phyloP scores from a whole-genome alignment of 2,113 vertebrate genomes.

The Mastomys natalensis region DNA sequence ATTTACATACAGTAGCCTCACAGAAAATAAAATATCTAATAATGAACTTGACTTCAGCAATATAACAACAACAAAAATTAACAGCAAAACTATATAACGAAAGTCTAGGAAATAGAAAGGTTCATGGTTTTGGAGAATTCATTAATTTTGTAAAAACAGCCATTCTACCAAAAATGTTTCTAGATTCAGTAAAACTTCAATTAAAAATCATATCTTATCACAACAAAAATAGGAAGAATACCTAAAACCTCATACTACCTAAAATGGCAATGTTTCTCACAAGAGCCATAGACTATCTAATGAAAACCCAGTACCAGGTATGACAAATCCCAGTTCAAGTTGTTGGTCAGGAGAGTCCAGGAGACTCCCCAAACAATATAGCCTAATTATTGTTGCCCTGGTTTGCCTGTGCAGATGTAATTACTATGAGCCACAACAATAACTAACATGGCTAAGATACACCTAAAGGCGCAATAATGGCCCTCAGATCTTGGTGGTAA shows the following conservation, averaged over 20 bases:
- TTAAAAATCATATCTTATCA: not conserved
- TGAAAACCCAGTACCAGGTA: not conserved
- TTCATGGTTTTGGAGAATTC: not conserved
- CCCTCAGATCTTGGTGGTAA: not conserved
- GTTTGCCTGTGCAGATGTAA: not conserved
- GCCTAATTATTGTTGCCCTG: not conserved
- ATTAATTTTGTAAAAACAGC: not conserved
- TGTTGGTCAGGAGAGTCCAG: not conserved
- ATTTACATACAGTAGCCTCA: not conserved
- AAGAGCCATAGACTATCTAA: not conserved
- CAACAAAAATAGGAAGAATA: not conserved
- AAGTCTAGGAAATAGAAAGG: not conserved
- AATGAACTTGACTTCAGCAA: not conserved
- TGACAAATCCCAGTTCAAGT: not conserved
- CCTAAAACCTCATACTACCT: not conserved
- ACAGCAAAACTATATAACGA: not conserved
- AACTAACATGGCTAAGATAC: not conserved
- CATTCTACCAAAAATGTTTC: not conserved
- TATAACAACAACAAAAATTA: not conserved
- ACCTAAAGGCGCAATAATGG: not conserved
- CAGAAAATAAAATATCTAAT: not conserved
- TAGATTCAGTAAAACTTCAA: not conserved
- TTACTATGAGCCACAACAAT: not conserved
- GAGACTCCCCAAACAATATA: not conserved
- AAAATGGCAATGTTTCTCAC: not conserved